These are phyloP conservation scores for Kobus ellipsiprymnus DNA, from an alignment of 2,113 vertebrate species.

Conservation along the genomic window DNA sequence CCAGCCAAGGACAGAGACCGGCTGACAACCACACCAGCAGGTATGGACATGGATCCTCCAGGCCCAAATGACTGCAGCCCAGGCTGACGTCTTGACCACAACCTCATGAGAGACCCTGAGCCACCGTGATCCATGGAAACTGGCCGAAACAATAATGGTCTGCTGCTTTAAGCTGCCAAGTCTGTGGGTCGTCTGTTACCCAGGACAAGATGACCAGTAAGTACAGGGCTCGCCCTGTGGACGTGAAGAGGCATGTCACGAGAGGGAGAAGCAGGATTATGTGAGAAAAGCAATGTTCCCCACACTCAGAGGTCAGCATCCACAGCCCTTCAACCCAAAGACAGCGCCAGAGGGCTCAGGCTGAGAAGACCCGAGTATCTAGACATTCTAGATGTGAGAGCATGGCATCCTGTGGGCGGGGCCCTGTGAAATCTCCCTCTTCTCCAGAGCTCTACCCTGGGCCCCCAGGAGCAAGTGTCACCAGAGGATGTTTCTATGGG, in stretches of 20 bases:
- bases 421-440: not conserved
- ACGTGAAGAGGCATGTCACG: not conserved
- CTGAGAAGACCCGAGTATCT: not conserved
- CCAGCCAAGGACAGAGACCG: not conserved
- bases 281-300: not conserved
- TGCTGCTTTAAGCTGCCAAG: not conserved
- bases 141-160: not conserved
- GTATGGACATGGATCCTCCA: not conserved
- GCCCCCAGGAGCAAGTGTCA: not conserved
- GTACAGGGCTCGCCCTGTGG: not conserved
- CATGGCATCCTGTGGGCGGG: accelerated
- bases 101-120: not conserved
- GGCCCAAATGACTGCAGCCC: not conserved
- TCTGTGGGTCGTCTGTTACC: not conserved
- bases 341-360: not conserved
- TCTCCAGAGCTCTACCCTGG: not conserved
- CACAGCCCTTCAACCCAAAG: not conserved
- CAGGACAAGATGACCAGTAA: not conserved
- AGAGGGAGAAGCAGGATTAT: not conserved
- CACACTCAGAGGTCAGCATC: not conserved
- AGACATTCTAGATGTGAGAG: not conserved
- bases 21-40: not conserved
- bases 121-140: not conserved
- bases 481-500: not conserved
- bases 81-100: too few species aligned